Conservation (phyloP, 2,797 vertebrate species). For the Semaprochilodus insignis region DNA sequence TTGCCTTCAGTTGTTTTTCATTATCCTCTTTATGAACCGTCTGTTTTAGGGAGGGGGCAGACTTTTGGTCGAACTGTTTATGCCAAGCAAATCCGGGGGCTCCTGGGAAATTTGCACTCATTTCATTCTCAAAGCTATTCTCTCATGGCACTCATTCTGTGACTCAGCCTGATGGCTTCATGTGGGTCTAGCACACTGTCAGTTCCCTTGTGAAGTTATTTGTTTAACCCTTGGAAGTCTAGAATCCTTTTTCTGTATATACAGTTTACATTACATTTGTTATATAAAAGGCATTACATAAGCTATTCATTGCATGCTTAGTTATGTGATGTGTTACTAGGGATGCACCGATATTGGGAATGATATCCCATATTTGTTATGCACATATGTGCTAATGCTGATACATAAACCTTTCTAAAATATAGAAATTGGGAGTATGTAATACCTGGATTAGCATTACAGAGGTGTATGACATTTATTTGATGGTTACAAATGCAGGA, state of each 20-base stretch:
- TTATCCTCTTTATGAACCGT: slow-evolving; percentile 40
- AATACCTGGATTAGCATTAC: no score
- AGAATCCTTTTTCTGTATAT: not conserved
- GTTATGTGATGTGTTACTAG: no score
- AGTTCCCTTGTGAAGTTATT: not conserved
- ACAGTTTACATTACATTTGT: not conserved
- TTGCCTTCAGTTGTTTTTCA: slow-evolving; percentile 54
- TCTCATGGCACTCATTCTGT: not conserved
- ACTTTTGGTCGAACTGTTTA: slow-evolving; percentile 31
- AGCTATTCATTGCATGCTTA: not conserved
- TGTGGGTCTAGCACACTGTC: not conserved
- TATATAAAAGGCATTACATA: not conserved
- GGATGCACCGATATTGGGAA: no score
- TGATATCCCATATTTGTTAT: no score
- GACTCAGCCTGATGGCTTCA: slow-evolving; percentile 12
- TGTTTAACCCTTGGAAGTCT: not conserved
- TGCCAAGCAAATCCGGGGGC: slow-evolving; percentile 27
- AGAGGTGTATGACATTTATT: no score
- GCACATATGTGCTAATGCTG: no score
- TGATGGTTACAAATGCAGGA: no score
- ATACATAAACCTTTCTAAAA: no score
- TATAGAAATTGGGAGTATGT: no score
- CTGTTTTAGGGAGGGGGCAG: slow-evolving; percentile 7
- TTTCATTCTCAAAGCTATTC: slow-evolving; percentile 5
- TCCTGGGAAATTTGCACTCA: slow-evolving; percentile 15